These are phyloP conservation scores for Ostrea edulis DNA, from an alignment of 1,140 invertebrate species.

Conservation along the genomic window DNA sequence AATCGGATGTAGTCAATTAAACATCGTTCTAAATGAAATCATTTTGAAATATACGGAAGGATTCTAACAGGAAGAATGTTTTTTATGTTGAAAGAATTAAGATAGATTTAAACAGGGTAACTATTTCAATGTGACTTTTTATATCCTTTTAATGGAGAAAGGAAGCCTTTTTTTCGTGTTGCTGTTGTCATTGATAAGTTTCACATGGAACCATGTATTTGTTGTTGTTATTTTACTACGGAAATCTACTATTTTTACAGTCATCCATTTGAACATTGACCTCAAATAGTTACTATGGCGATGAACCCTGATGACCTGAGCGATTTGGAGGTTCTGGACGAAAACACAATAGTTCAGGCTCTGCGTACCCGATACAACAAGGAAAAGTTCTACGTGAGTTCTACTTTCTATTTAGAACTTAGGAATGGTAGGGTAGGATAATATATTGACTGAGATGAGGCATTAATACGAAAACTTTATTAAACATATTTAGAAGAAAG, in stretches of 20 bases:
- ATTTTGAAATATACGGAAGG: background rate
- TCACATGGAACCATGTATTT: background rate
- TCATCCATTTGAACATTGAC: slow-evolving; percentile 12
- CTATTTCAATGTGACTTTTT: background rate
- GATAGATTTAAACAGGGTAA: background rate
- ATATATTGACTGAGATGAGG: no score
- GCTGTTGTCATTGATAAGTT: background rate
- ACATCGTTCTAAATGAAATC: background rate
- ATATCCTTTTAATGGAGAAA: background rate
- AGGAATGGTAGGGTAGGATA: no score
- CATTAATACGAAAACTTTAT: no score
- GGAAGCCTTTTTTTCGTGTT: background rate
- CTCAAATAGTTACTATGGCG: slow-evolving; percentile 24
- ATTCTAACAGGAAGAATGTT: background rate
- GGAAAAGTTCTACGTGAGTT: slow-evolving; percentile 62
- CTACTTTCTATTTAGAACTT: background rate
- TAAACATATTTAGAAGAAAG: no score
- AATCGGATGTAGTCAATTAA: background rate
- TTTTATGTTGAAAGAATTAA: background rate
- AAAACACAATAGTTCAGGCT: slow-evolving; percentile 65
- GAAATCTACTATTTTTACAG: background rate
- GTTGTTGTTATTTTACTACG: background rate
- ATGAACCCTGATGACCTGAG: slow-evolving; percentile 66
- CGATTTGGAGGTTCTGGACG: slow-evolving; percentile 66
- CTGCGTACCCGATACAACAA: slow-evolving; percentile 61